Conservation (phyloP, 2,113 vertebrate species). For the Chlorocebus sabaeus region DNA sequence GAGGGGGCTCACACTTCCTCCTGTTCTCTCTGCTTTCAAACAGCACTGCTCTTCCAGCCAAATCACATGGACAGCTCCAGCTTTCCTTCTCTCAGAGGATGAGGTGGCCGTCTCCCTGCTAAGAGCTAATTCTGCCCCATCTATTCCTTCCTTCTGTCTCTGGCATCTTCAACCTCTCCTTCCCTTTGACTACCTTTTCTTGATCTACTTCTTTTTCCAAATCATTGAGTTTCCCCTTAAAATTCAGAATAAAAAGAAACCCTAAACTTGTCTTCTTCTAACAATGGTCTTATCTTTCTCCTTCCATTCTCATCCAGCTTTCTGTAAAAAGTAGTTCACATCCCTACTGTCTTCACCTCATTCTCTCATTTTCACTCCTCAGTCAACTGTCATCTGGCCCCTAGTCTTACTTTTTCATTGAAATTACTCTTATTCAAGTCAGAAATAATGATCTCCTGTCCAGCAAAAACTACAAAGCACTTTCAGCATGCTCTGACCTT, state of each 20-base stretch:
- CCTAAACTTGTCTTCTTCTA: not conserved
- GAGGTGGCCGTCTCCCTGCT: not conserved
- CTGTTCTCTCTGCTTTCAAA: not conserved
- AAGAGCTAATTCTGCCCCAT: not conserved
- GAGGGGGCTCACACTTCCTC: not conserved
- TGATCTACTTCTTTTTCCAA: not conserved
- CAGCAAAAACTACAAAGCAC: not conserved
- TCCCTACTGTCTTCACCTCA: not conserved
- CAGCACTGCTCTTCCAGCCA: rapidly evolving
- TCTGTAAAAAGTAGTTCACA: not conserved
- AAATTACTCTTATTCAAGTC: constrained; percentile 18
- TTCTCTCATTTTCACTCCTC: not conserved
- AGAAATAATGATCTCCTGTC: not conserved
- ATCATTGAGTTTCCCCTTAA: not conserved
- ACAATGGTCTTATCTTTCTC: not conserved
- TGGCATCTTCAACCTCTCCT: not conserved
- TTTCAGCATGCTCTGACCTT: not conserved
- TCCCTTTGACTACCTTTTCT: not conserved
- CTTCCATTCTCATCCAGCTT: not conserved
- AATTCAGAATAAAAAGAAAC: not conserved
- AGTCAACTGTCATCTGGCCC: not conserved
- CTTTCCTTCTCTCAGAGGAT: not conserved
- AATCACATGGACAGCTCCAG: not conserved
- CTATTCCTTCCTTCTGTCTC: not conserved
- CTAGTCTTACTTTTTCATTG: not conserved